Evolutionary conservation across 2,797 vertebrate genomes (phyloP).

Genomic region (Pristis pectinata): DNA sequence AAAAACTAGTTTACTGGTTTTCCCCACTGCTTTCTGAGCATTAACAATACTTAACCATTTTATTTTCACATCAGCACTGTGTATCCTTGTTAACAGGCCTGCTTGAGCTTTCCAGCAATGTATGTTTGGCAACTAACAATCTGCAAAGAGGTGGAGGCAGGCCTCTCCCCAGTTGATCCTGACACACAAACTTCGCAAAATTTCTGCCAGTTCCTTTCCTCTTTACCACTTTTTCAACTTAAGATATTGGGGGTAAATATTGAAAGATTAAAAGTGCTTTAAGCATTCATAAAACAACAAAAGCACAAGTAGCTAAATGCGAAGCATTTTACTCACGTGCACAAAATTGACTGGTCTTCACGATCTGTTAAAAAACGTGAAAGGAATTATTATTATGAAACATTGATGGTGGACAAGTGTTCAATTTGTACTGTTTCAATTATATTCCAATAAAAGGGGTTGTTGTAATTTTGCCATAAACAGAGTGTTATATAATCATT

Average conservation of each 20-base stretch:
- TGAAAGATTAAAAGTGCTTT: not conserved
- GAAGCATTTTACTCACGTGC: slow-evolving; percentile 75
- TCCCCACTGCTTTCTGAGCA: not conserved
- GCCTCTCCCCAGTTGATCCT: not conserved
- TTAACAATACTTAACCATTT: not conserved
- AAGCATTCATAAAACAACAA: not conserved
- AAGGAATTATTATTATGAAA: not conserved
- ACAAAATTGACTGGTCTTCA: slow-evolving; percentile 90
- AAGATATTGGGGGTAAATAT: no score
- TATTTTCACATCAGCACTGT: not conserved
- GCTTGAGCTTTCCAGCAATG: not conserved
- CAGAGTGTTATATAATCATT: not conserved
- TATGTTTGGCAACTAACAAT: not conserved
- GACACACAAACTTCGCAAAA: not conserved
- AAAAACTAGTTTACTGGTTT: not conserved
- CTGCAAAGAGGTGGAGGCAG: not conserved
- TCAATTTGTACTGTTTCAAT: not conserved
- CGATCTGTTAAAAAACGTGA: slow-evolving; percentile 65
- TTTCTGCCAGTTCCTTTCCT: not conserved
- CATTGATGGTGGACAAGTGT: not conserved
- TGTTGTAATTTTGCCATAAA: not conserved
- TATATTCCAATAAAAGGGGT: not conserved
- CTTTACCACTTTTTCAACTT: not conserved
- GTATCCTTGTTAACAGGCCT: not conserved
- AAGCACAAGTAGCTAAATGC: not conserved